phyloP scores from a whole-genome alignment of 2,888 invertebrate genomes.

The Dermolepida albohirtum region DNA sequence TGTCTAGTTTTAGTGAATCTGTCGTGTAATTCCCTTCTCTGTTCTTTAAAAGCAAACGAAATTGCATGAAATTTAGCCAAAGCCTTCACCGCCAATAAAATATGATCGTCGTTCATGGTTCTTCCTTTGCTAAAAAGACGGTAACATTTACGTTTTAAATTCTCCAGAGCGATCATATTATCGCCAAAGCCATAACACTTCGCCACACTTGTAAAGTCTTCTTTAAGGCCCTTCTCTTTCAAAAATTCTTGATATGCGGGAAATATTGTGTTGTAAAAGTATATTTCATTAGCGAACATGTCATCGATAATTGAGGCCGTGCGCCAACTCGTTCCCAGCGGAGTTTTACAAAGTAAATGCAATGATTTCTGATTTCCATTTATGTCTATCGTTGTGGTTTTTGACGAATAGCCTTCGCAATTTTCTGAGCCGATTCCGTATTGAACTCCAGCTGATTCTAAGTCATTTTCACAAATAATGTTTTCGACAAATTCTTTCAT shows the following conservation, averaged over 20 bases:
- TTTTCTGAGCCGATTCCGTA: conserved; percentile 27
- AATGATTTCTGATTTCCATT: conserved; percentile 16
- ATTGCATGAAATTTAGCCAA: conserved; percentile 70
- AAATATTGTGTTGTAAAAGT: conserved; percentile 20
- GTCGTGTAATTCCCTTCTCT: conserved; percentile 67
- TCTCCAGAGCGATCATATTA: conserved; percentile 61
- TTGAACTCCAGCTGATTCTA: conserved; percentile 3
- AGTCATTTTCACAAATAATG: conserved; percentile 14
- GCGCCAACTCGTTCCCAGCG: no score
- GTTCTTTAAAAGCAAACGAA: conserved; percentile 71
- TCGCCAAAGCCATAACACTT: conserved; percentile 47
- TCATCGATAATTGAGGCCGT: background rate
- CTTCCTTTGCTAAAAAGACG: conserved; percentile 58
- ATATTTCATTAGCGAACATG: conserved; percentile 16
- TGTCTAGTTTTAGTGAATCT: conserved; percentile 43
- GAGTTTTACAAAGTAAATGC: conserved; percentile 36
- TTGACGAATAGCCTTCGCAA: conserved; percentile 37
- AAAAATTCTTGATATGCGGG: conserved; percentile 29
- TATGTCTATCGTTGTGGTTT: conserved; percentile 18
- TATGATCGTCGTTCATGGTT: conserved; percentile 62
- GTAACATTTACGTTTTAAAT: conserved; percentile 60
- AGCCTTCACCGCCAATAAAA: conserved; percentile 56
- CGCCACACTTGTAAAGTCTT: conserved; percentile 27
- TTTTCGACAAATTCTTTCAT: conserved; percentile 9
- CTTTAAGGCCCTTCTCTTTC: conserved; percentile 9